These are phyloP conservation scores for Ondatra zibethicus DNA, from an alignment of 2,113 vertebrate species.

Conservation along the genomic window DNA sequence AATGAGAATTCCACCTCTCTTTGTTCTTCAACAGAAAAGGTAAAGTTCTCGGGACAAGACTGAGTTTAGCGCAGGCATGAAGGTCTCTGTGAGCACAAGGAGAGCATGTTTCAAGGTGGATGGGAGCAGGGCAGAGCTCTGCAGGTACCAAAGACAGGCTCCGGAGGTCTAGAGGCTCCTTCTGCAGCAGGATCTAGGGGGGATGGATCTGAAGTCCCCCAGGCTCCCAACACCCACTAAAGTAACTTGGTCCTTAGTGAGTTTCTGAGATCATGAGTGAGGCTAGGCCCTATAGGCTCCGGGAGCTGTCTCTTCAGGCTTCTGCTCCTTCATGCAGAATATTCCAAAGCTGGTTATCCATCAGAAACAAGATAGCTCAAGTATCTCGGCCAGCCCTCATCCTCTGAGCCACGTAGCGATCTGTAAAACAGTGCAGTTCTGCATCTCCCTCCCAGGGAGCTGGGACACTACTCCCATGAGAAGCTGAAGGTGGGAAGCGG, in stretches of 20 bases:
- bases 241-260: not conserved
- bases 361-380: not conserved
- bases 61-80: not conserved
- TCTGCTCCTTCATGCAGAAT: not conserved
- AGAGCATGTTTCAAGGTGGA: rapidly evolving
- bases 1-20: not conserved
- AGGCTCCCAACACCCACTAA: too few relatives aligned
- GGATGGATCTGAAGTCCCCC: not conserved
- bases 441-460: not conserved
- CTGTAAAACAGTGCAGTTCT: not conserved
- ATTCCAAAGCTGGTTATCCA: rapidly evolving
- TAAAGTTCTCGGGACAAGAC: rapidly evolving
- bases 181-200: too few relatives aligned
- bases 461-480: not conserved
- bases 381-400: not conserved
- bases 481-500: not conserved
- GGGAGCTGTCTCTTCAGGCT: too few relatives aligned
- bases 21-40: too few relatives aligned
- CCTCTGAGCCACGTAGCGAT: not conserved
- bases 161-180: not conserved
- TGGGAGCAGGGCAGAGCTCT: not conserved
- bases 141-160: not conserved
- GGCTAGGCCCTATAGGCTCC: too few relatives aligned
- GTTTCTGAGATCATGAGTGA: rapidly evolving
- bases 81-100: rapidly evolving